Conservation (phyloP, 1,140 invertebrate genomes). For the Octopus sinensis region DNA sequence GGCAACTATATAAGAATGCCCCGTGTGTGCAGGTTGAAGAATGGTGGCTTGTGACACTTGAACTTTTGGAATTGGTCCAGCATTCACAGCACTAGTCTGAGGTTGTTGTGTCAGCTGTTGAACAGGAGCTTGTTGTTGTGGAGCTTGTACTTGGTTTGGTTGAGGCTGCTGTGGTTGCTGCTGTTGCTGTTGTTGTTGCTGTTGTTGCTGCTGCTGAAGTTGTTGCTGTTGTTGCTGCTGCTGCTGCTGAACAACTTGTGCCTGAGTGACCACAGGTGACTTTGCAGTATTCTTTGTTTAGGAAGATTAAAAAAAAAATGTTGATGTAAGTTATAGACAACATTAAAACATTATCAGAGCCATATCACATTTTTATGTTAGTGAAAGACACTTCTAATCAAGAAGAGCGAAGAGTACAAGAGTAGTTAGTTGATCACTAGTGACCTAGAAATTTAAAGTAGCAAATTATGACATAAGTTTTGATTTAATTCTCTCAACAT, state of each 20-base stretch:
- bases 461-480: no score
- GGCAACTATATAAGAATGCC: conserved; percentile 56
- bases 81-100: conserved; percentile 20
- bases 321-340: no score
- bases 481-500: no score
- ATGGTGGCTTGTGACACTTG: conserved; percentile 47
- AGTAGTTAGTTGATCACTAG: no score
- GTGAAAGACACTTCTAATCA: no score
- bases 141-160: no score
- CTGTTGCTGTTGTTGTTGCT: not conserved
- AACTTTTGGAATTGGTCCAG: conserved; percentile 24
- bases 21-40: conserved; percentile 49
- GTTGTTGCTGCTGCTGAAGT: not conserved
- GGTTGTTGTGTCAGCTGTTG: not conserved
- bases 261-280: conserved; percentile 6
- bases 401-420: no score
- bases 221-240: not conserved
- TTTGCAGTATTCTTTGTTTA: not conserved
- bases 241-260: not conserved
- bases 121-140: not conserved
- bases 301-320: no score
- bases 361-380: no score
- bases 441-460: no score
- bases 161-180: not conserved
- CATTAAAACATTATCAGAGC: no score